phyloP scores from a whole-genome alignment of 2,888 invertebrate genomes.

The Hipparchia semele region DNA sequence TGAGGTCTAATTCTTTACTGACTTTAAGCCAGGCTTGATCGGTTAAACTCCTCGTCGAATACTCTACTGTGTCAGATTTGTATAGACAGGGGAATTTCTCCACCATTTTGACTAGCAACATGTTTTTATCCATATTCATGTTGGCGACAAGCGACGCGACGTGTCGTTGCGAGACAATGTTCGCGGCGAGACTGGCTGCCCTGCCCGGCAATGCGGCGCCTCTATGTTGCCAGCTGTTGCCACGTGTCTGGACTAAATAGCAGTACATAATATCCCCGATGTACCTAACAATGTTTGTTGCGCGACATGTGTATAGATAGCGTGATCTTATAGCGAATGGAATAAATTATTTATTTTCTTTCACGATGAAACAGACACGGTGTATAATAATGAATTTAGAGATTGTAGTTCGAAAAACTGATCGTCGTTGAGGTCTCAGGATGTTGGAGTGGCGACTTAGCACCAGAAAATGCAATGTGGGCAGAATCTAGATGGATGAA shows the following conservation, averaged over 20 bases:
- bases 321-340: no score
- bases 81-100: conserved; percentile 13
- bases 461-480: no score
- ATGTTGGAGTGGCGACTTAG: no score
- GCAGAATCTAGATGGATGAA: no score
- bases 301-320: no score
- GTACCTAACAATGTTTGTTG: no score
- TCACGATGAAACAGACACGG: no score
- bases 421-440: no score
- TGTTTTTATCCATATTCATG: conserved; percentile 13
- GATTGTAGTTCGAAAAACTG: no score
- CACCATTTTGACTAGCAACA: conserved; percentile 10
- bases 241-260: neutral
- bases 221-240: neutral
- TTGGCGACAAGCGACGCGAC: neutral
- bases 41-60: neutral
- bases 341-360: no score
- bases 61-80: conserved; percentile 3
- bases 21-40: conserved; percentile 7
- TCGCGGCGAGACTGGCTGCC: conserved; percentile 6
- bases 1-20: conserved; percentile 2
- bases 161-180: conserved; percentile 9
- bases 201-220: neutral
- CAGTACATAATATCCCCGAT: no score
- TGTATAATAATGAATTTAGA: no score